Evolutionary conservation across 2,888 invertebrate species (phyloP).

Genomic region (Ophion ventricosus): DNA sequence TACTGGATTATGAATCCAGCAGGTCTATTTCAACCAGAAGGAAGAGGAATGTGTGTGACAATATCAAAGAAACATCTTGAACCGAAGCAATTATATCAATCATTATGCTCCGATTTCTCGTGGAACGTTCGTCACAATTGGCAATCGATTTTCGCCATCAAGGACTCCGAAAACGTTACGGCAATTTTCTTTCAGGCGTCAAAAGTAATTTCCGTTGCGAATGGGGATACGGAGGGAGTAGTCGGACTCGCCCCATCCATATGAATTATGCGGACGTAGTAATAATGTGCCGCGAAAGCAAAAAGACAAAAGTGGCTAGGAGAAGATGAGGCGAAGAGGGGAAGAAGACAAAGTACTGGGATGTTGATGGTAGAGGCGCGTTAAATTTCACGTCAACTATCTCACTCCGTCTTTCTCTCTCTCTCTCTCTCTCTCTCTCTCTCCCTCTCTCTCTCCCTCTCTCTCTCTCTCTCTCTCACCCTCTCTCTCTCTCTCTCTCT

Average conservation of each 20-base stretch:
- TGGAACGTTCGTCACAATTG: neutral
- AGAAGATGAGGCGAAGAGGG: slow-evolving; percentile 27
- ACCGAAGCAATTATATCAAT: neutral
- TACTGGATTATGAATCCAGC: neutral
- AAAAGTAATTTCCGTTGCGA: slow-evolving; percentile 10
- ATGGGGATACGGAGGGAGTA: neutral
- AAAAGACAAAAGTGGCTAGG: slow-evolving; percentile 24
- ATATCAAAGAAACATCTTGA: neutral
- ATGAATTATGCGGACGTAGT: slow-evolving; percentile 42
- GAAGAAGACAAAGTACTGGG: slow-evolving; percentile 53
- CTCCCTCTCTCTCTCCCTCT: slow-evolving; percentile 10
- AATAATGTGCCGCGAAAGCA: slow-evolving; percentile 17
- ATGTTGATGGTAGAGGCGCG: slow-evolving; percentile 63
- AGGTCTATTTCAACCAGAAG: neutral
- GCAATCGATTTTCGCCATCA: neutral
- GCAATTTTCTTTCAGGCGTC: neutral
- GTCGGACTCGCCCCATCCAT: slow-evolving; percentile 20
- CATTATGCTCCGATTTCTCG: neutral
- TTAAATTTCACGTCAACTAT: slow-evolving; percentile 62
- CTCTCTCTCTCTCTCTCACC: slow-evolving; percentile 26
- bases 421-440: slow-evolving; percentile 28
- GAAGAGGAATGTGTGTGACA: neutral
- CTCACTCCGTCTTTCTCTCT: slow-evolving; percentile 30
- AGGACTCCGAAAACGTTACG: neutral
- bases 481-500: slow-evolving; percentile 35